Conservation (phyloP, 2,797 vertebrate genomes). For the Dendrocincla tyrannina region DNA sequence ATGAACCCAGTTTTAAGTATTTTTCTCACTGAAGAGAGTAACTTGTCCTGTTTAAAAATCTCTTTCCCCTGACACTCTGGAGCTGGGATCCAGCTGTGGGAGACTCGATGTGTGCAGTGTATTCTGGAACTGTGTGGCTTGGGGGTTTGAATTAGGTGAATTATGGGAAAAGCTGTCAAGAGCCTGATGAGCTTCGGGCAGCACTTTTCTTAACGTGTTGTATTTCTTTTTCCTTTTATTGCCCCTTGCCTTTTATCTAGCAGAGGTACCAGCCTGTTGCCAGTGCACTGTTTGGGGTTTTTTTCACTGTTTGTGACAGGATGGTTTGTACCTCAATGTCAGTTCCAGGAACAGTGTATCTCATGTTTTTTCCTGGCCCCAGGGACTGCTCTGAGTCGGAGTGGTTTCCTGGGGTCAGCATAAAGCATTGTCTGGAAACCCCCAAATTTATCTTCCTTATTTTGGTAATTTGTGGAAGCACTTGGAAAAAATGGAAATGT, state of each 20-base stretch:
- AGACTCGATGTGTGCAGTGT: background rate
- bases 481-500: background rate
- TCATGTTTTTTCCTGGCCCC: background rate
- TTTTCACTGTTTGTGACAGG: fast-evolving
- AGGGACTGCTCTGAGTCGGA: background rate
- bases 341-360: background rate
- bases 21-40: background rate
- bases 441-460: background rate
- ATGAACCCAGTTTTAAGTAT: background rate
- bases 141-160: background rate
- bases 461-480: background rate
- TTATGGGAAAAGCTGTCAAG: background rate
- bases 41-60: background rate
- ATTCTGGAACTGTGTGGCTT: background rate
- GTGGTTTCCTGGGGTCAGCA: background rate
- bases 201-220: background rate
- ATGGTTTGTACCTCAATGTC: background rate
- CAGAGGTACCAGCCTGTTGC: background rate
- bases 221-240: background rate
- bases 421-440: background rate
- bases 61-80: background rate
- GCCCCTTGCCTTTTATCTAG: background rate
- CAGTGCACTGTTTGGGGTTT: background rate
- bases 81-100: background rate
- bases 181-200: background rate